Conservation (phyloP, 2,797 vertebrate species). For the Poeciliopsis turneri region DNA sequence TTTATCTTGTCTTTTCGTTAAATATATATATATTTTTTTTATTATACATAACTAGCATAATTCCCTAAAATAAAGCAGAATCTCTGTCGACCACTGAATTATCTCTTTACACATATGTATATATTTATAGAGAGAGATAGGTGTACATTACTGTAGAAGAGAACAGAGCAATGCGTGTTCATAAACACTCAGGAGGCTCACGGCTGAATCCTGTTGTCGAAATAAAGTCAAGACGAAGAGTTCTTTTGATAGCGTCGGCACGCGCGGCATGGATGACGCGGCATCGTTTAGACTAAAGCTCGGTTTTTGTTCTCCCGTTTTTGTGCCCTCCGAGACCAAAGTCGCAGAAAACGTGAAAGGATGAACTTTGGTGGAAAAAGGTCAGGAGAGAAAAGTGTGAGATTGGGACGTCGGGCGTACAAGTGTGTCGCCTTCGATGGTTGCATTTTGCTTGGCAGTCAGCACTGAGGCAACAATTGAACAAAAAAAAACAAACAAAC, state of each 20-base stretch:
- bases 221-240: conserved; percentile 13
- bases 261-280: background rate
- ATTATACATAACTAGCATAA: conserved; percentile 69
- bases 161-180: conserved; percentile 56
- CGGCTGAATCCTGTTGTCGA: conserved; percentile 21
- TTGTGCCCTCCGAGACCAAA: conserved; percentile 6
- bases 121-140: conserved; percentile 60
- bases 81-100: conserved; percentile 63
- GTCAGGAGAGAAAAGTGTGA: conserved; percentile 10
- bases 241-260: background rate
- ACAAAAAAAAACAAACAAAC: conserved; percentile 5
- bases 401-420: background rate
- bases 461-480: conserved; percentile 66
- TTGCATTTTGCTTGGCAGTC: conserved; percentile 68
- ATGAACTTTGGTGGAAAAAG: background rate
- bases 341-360: background rate
- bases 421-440: conserved; percentile 24
- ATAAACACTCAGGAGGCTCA: conserved; percentile 46
- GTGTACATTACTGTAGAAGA: conserved; percentile 54
- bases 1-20: conserved; percentile 45
- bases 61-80: conserved; percentile 74
- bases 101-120: conserved; percentile 72
- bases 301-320: conserved; percentile 8
- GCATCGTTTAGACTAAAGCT: conserved; percentile 2
- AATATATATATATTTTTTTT: background rate